These are phyloP conservation scores for Drymonia ruficornis DNA, from an alignment of 2,888 invertebrate species.

Conservation along the genomic window DNA sequence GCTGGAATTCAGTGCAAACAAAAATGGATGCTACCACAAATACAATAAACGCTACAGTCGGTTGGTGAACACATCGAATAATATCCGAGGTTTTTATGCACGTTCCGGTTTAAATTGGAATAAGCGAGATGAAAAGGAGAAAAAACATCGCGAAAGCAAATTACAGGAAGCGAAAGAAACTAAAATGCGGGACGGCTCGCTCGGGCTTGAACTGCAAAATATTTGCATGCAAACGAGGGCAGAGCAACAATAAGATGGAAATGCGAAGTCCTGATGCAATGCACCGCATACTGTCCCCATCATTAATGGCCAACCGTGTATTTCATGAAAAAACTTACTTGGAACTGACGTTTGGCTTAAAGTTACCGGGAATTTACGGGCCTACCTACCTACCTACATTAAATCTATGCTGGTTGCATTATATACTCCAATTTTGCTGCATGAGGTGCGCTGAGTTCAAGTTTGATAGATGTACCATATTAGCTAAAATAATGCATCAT, in stretches of 20 bases:
- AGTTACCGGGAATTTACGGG: not conserved
- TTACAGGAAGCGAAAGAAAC: constrained; percentile 72
- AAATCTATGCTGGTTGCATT: too few species aligned
- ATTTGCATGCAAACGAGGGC: constrained; percentile 79
- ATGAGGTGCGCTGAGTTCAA: too few species aligned
- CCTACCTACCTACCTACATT: too few species aligned
- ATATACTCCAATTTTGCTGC: too few species aligned
- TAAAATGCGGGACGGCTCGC: constrained; percentile 65
- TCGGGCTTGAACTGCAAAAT: constrained; percentile 73
- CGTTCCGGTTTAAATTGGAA: constrained; percentile 68
- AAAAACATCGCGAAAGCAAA: constrained; percentile 65
- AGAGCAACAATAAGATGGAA: constrained; percentile 75
- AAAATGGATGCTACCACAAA: constrained; percentile 33
- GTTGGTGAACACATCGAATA: constrained; percentile 37
- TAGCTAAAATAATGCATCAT: too few species aligned
- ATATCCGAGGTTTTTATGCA: constrained; percentile 54
- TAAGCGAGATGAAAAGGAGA: constrained; percentile 61
- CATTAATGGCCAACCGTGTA: constrained; percentile 51
- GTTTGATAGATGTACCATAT: too few species aligned
- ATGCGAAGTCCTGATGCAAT: constrained; percentile 62
- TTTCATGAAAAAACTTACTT: constrained; percentile 29
- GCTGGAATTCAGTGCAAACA: constrained; percentile 11
- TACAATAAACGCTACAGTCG: constrained; percentile 30
- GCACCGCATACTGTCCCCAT: constrained; percentile 60
- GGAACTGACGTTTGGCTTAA: constrained; percentile 19